Evolutionary conservation across 1,140 invertebrate genomes (phyloP).

Genomic region (Eriocheir sinensis): DNA sequence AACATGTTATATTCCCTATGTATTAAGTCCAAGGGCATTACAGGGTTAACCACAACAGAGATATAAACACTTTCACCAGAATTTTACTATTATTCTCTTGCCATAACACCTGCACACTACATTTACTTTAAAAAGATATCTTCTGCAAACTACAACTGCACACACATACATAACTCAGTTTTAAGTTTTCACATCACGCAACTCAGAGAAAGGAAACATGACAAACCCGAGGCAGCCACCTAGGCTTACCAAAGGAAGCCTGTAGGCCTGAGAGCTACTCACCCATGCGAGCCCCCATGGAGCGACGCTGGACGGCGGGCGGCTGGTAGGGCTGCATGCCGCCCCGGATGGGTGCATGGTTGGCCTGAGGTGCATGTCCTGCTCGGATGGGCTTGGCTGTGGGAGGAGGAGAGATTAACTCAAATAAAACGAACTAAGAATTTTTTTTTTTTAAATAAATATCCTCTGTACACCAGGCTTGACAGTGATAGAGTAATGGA

Average conservation of each 20-base stretch:
- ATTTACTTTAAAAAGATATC: too few relatives aligned
- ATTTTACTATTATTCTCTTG: too few relatives aligned
- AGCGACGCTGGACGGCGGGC: constrained; percentile 66
- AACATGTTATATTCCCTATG: too few relatives aligned
- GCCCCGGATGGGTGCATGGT: constrained; percentile 71
- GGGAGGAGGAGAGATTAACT: constrained; percentile 79
- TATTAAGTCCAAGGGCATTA: too few relatives aligned
- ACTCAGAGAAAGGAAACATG: not conserved
- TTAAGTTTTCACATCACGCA: not conserved
- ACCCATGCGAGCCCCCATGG: constrained; percentile 54
- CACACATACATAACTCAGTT: too few relatives aligned
- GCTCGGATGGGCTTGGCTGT: constrained; percentile 96
- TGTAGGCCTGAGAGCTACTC: constrained; percentile 24
- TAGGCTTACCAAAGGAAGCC: too few relatives aligned
- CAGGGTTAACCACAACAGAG: too few relatives aligned
- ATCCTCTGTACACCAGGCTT: not conserved
- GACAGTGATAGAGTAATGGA: too few relatives aligned
- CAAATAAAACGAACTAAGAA: not conserved
- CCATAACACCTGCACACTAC: too few relatives aligned
- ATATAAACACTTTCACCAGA: too few relatives aligned
- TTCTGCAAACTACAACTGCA: too few relatives aligned
- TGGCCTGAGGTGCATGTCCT: constrained; percentile 84
- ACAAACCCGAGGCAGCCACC: not conserved
- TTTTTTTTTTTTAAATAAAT: too few relatives aligned
- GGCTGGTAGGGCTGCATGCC: constrained; percentile 73